Evolutionary conservation across 2,888 invertebrate species (phyloP).

Genomic region (Tolmerus cingulatus): DNA sequence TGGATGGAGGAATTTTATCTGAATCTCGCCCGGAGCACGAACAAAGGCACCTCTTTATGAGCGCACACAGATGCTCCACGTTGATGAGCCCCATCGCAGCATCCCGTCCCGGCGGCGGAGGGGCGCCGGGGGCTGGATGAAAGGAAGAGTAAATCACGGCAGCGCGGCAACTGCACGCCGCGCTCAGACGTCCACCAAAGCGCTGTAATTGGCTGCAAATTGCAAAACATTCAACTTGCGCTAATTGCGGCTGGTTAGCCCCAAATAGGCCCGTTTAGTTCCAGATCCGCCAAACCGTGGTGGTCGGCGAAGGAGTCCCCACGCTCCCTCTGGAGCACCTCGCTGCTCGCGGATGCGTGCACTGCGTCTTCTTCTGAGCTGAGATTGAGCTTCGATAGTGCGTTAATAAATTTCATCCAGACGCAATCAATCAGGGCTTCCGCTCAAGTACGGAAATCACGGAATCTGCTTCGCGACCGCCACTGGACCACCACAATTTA

Average conservation of each 20-base stretch:
- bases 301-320: neutral
- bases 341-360: neutral
- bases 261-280: neutral
- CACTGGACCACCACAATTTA: neutral
- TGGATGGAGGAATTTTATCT: neutral
- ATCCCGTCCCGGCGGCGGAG: neutral
- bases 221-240: constrained; percentile 5
- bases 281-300: neutral
- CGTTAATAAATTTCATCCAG: neutral
- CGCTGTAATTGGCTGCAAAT: constrained; percentile 7
- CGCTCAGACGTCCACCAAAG: neutral
- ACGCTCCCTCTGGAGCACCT: neutral
- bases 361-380: neutral
- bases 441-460: neutral
- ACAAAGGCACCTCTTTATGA: neutral
- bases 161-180: neutral
- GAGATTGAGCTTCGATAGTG: neutral
- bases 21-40: neutral
- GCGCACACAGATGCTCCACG: neutral
- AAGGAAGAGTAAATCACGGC: constrained; percentile 22
- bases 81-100: neutral
- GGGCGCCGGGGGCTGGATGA: neutral
- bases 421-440: neutral
- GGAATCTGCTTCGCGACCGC: neutral
- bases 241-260: neutral